These are phyloP conservation scores for Chironomus riparius DNA, from an alignment of 2,888 invertebrate species.

Conservation along the genomic window DNA sequence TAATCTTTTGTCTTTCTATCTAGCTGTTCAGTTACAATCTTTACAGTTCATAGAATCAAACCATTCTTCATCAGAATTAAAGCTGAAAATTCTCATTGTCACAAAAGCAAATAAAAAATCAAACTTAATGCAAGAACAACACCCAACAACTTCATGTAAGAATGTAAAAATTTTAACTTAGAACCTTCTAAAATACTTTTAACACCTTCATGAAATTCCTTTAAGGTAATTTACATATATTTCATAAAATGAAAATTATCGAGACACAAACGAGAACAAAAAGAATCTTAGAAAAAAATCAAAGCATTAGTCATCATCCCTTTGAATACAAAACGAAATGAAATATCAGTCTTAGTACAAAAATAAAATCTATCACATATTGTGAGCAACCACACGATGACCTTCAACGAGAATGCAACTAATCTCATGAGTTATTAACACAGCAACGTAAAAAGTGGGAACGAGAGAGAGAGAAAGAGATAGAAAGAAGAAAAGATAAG, in stretches of 20 bases:
- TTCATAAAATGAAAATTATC: not conserved
- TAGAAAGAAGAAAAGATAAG: not conserved
- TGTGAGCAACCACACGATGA: not conserved
- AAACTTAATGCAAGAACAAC: too few species aligned
- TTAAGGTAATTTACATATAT: not conserved
- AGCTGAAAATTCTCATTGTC: too few species aligned
- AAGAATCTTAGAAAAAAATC: not conserved
- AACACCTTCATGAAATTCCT: not conserved
- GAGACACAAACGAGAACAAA: not conserved
- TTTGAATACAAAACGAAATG: not conserved
- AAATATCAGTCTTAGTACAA: not conserved
- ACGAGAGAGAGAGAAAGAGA: not conserved
- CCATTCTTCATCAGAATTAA: too few species aligned
- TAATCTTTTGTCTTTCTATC: too few species aligned
- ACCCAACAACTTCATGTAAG: too few species aligned
- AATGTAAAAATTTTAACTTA: not conserved
- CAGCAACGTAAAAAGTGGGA: not conserved
- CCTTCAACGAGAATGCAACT: conserved; percentile 5
- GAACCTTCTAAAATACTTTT: not conserved
- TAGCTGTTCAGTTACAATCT: too few species aligned
- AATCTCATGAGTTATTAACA: conserved; percentile 9
- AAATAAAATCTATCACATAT: too few species aligned
- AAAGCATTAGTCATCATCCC: not conserved
- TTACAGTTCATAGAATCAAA: too few species aligned
- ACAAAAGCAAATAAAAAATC: too few species aligned